Evolutionary conservation across 1,140 invertebrate genomes (phyloP).

Genomic region (Brachystomella parvula): DNA sequence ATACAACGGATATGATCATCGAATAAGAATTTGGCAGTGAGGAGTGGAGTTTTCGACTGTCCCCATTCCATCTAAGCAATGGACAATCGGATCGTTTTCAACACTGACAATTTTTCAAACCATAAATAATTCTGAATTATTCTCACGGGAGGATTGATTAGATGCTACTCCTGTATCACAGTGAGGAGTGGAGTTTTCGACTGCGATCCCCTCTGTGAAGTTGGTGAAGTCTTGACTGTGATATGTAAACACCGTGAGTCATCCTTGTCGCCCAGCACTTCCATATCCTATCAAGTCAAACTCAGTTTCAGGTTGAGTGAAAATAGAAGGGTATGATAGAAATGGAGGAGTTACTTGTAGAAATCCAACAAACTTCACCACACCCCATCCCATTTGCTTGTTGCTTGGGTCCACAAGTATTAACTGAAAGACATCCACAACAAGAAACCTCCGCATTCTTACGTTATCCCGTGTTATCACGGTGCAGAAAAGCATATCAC

Average conservation of each 20-base stretch:
- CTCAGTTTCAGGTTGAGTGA: no score
- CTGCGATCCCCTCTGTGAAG: conserved; percentile 48
- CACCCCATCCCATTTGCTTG: conserved; percentile 87
- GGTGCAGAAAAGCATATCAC: conserved; percentile 91
- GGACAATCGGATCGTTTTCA: neutral
- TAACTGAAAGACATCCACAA: conserved; percentile 87
- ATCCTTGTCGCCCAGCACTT: conserved; percentile 81
- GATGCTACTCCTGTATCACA: neutral
- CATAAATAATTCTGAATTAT: neutral
- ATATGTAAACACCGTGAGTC: conserved; percentile 92
- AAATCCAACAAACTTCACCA: conserved; percentile 87
- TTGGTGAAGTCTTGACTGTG: conserved; percentile 78
- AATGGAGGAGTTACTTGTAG: conserved; percentile 70
- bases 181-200: conserved; percentile 70
- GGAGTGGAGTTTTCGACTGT: conserved; percentile 65
- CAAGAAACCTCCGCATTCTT: conserved; percentile 83
- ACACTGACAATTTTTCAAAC: neutral
- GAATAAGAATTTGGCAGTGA: conserved; percentile 90
- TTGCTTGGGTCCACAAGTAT: conserved; percentile 94
- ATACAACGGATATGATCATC: conserved; percentile 98
- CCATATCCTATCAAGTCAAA: conserved; percentile 50
- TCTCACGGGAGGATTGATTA: neutral
- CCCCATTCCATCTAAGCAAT: conserved; percentile 2
- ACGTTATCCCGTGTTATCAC: conserved; percentile 81
- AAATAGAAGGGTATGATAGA: no score